These are phyloP conservation scores for Casuarius casuarius DNA, from an alignment of 2,113 vertebrate species.

Conservation along the genomic window DNA sequence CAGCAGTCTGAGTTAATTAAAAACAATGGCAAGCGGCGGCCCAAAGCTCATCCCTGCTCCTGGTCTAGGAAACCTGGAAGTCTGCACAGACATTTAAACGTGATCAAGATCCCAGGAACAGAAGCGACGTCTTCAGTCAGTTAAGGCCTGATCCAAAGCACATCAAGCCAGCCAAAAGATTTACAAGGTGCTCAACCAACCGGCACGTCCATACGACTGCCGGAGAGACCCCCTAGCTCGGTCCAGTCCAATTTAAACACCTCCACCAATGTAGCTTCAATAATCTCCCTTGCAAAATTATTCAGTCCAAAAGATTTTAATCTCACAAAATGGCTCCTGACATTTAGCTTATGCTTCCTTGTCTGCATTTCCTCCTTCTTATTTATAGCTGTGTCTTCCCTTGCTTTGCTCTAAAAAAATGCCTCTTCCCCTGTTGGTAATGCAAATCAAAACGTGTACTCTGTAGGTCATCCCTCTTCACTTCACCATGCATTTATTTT, in stretches of 20 bases:
- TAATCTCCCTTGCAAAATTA: neutral
- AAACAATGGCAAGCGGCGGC: neutral
- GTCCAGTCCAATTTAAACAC: constrained; percentile 2
- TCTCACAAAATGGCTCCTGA: neutral
- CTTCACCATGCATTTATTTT: neutral
- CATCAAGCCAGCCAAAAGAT: neutral
- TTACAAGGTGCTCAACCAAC: neutral
- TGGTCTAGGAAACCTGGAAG: neutral
- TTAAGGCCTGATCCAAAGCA: neutral
- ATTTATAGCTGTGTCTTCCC: neutral
- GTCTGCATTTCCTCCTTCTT: neutral
- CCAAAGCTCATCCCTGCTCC: neutral
- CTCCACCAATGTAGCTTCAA: neutral
- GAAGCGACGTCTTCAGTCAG: neutral
- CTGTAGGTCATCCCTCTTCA: neutral
- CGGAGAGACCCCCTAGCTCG: neutral
- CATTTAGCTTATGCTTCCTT: neutral
- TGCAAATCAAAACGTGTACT: neutral
- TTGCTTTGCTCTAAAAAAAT: neutral
- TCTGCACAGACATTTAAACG: neutral
- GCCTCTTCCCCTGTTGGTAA: neutral
- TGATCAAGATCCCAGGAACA: neutral
- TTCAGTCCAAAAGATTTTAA: neutral
- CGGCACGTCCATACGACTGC: neutral
- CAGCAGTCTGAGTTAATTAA: constrained; percentile 16